Evolutionary conservation across 1,140 invertebrate genomes (phyloP).

Genomic region (Heliothis subflexa): DNA sequence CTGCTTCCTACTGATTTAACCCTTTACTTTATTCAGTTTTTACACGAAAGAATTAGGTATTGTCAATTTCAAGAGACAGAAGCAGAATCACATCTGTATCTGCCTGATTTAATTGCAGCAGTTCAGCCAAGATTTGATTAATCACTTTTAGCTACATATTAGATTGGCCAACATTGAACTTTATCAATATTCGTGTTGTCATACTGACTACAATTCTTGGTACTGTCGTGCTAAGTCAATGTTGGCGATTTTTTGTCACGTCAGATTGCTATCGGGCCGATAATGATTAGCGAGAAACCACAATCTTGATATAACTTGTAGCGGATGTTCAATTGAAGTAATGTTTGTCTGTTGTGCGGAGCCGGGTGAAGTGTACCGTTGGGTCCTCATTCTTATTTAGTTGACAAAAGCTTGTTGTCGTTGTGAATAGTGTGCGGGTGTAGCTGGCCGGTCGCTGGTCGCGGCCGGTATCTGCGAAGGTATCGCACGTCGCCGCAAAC

Average conservation of each 20-base stretch:
- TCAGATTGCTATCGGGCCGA: constrained; percentile 51
- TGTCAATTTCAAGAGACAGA: background rate
- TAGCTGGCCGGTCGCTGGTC: constrained; percentile 71
- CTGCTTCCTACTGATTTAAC: constrained; percentile 36
- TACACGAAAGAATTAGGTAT: background rate
- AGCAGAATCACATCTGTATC: too few species aligned
- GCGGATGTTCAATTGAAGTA: constrained; percentile 11
- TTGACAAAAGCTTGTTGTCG: constrained; percentile 71
- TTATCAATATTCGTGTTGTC: constrained; percentile 58
- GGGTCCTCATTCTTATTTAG: constrained; percentile 64
- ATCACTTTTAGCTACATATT: constrained; percentile 25
- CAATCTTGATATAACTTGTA: constrained; percentile 42
- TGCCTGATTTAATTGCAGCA: too few species aligned
- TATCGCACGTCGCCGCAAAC: constrained; percentile 84
- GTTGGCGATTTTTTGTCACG: constrained; percentile 53
- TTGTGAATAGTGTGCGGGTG: constrained; percentile 50
- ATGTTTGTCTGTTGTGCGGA: constrained; percentile 17
- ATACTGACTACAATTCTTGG: constrained; percentile 49
- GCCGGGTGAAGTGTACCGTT: constrained; percentile 58
- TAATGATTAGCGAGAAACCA: constrained; percentile 49
- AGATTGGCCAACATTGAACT: constrained; percentile 28
- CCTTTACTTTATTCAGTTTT: constrained; percentile 26
- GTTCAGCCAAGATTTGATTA: background rate
- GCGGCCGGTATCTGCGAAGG: constrained; percentile 80
- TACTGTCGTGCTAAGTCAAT: constrained; percentile 49